Evolutionary conservation across 2,888 invertebrate species (phyloP), one percentile per base, ranked within the genome.

Genomic region (Miltochrista miniata): DNA sequence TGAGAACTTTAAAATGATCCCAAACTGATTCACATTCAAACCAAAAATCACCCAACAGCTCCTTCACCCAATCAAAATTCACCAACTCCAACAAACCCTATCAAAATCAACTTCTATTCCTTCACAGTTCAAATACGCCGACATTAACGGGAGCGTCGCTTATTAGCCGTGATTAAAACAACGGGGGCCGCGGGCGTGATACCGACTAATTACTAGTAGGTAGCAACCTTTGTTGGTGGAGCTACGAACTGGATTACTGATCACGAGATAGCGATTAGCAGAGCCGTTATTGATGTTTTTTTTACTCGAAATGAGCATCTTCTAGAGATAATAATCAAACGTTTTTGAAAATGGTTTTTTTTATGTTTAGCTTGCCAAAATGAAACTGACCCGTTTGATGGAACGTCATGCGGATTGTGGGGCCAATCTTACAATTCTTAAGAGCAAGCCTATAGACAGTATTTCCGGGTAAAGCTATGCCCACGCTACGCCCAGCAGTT

Each of bases 111-210:
- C 40, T 50, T 43, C 52, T 42, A 53, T 53, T 24, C 37, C 34
- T 49, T 61, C 54, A 53, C 40, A 62, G 54, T 50, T 60, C 36
- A 40, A 67, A 67, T 44, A 46, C 45, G 33, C 33, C 7, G 30
- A 43, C 51, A 53, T 57, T 54, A 59, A 34, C 2, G 38, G 8
- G 64, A 70, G 14, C n/a, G 10, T 7, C 31, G 34, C 59, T 73
- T 76, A 76, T 74, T 76, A 72, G 68, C 68, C 60, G 69, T 78
- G 76, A 83, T 83, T 81, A 83, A 80, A 80, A 74, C 74, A 54
- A 68, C 64, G 50, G 45, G 52, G 56, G 68, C 71, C 68, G 64
- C 62, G 59, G 60, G 76, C 76, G 76, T 77, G 81, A 78, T 79
- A 70, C 64, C 76, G 73, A 78, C 73, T 80, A 83, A 83, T 76